Conservation (phyloP, 2,113 vertebrate genomes). For the Arizona elegans region DNA sequence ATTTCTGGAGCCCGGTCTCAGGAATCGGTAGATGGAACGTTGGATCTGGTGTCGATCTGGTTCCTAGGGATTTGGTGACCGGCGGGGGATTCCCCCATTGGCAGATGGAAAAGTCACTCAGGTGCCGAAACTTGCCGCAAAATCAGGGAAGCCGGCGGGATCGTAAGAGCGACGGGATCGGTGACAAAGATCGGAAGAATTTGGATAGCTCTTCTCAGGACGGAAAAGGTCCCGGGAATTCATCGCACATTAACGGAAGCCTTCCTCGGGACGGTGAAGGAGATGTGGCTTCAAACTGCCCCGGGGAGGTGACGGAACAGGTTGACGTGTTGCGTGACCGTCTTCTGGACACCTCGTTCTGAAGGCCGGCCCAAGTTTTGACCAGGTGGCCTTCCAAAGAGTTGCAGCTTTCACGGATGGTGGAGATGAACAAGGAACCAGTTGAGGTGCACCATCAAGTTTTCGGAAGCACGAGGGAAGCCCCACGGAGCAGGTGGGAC, state of each 20-base stretch:
- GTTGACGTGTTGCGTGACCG: background rate
- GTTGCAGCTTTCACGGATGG: background rate
- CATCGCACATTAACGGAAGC: background rate
- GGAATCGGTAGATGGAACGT: background rate
- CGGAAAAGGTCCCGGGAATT: background rate
- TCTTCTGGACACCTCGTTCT: background rate
- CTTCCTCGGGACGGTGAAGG: background rate
- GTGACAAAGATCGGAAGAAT: background rate
- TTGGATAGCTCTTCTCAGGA: background rate
- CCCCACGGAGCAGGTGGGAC: background rate
- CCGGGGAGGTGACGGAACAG: background rate
- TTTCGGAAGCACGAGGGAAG: background rate
- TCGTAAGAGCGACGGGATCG: too few relatives aligned
- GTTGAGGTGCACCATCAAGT: background rate
- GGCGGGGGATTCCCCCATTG: too few relatives aligned
- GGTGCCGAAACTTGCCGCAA: background rate
- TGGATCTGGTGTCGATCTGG: background rate
- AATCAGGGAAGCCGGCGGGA: background rate
- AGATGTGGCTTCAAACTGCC: background rate
- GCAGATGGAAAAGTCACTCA: background rate
- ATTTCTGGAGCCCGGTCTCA: background rate
- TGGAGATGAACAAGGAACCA: background rate
- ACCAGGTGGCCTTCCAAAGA: background rate
- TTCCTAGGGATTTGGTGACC: constrained; percentile 27
- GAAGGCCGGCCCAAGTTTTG: too few relatives aligned